Evolutionary conservation across 2,888 invertebrate species (phyloP), one percentile per base, ranked within the genome.

Genomic region (Hoplodrina ambigua): DNA sequence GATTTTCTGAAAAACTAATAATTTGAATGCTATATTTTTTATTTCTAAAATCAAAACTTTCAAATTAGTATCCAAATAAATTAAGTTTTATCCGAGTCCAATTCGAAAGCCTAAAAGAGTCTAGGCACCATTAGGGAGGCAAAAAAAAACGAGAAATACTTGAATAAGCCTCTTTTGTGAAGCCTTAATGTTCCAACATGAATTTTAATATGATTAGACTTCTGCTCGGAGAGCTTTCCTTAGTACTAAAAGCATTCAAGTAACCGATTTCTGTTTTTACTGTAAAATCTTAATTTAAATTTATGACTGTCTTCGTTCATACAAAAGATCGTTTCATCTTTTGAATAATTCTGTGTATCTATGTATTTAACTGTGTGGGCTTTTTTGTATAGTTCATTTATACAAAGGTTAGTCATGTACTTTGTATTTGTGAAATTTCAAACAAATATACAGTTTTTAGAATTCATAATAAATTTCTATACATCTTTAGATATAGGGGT

Each of bases 121-220:
- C n/a, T 52, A 60, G 50, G 15, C 10, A 54, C 37, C 46, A 58
- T 73, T 69, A 64, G 17, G n/a, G 41, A n/a, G 6, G 10, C 11
- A 25, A 2, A 53, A 72, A 68, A 72, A 63, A 65, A 17, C n/a
- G 55, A 58, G 15, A 72, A 77, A 72, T 59, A 37, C 25, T 15
- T 3, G 19, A 72, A 73, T 61, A 52, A 55, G 19, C 57, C 46
- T 20, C 19, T 25, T 73, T 33, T 58, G 8, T 58, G 65, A 62
- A 65, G 49, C 54, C 25, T 13, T 52, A 41, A 54, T 68, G 60
- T 19, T 55, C 19, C 44, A 56, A 62, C 65, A 60, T 66, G 44
- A 74, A 74, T 78, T 78, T 78, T 74, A 74, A 74, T 62, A 74
- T 50, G 49, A 74, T 65, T 60, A 57, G 53, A 53, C 19, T 70